Evolutionary conservation across 2,888 invertebrate species (phyloP).

Genomic region (Syritta pipiens): DNA sequence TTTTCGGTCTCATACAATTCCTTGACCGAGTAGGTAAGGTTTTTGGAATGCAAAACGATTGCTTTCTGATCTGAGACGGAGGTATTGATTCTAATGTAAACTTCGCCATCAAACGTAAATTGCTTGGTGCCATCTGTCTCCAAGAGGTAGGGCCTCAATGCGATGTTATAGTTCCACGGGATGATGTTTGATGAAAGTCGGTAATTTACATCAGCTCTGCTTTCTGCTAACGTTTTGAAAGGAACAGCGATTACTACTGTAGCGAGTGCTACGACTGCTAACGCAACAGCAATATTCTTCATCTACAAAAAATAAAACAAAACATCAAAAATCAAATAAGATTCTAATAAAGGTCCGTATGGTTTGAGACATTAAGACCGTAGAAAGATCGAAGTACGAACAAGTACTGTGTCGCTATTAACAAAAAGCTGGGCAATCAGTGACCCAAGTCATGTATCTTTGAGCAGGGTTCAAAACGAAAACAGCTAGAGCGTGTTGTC

Average conservation of each 20-base stretch:
- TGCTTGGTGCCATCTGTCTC: constrained; percentile 70
- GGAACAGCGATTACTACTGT: constrained; percentile 19
- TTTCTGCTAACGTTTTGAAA: neutral
- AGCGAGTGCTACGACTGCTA: constrained; percentile 7
- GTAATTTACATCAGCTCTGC: constrained; percentile 69
- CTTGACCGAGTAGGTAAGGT: constrained; percentile 73
- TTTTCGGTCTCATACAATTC: constrained; percentile 71
- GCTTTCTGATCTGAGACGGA: constrained; percentile 74
- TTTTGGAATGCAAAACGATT: constrained; percentile 81
- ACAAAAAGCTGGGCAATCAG: too few relatives aligned
- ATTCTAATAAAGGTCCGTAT: too few relatives aligned
- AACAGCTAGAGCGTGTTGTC: too few relatives aligned
- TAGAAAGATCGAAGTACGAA: too few relatives aligned
- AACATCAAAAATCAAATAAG: too few relatives aligned
- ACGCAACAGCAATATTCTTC: constrained; percentile 1
- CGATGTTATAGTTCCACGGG: constrained; percentile 81
- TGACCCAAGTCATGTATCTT: too few relatives aligned
- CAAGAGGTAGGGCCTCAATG: constrained; percentile 81
- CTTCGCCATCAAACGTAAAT: constrained; percentile 77
- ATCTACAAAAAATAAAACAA: constrained; percentile 27
- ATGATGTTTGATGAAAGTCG: constrained; percentile 76
- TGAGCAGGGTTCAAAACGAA: too few relatives aligned
- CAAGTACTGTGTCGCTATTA: too few relatives aligned
- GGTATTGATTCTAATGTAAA: constrained; percentile 80
- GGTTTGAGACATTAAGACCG: too few relatives aligned